phyloP scores from a whole-genome alignment of 2,888 invertebrate species.

The Microplitis manilae region DNA sequence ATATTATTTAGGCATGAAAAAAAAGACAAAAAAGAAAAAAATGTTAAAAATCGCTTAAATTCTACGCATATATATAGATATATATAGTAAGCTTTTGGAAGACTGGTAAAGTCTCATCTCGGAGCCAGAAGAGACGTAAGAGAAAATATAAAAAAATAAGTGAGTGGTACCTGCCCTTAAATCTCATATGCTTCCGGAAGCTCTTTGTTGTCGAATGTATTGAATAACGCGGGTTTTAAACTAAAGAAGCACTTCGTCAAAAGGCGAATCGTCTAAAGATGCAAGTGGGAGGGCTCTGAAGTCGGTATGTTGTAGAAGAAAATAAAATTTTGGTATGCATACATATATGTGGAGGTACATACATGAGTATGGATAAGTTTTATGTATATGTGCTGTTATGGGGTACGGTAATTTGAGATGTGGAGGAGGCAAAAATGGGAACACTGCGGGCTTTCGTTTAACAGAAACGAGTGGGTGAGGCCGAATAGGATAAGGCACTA shows the following conservation, averaged over 20 bases:
- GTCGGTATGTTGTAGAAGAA: constrained; percentile 6
- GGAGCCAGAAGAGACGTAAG: not conserved
- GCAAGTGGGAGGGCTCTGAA: constrained; percentile 44
- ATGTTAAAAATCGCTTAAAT: constrained; percentile 40
- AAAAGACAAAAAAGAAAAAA: constrained; percentile 20
- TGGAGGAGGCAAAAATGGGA: constrained; percentile 57
- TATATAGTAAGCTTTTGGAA: not conserved
- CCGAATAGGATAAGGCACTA: constrained; percentile 59
- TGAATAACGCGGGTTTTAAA: constrained; percentile 52
- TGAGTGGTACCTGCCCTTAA: constrained; percentile 35
- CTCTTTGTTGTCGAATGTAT: constrained; percentile 48
- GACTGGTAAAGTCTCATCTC: constrained; percentile 27
- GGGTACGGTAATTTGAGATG: constrained; percentile 57
- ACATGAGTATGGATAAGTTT: too few species aligned
- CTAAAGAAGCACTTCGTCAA: constrained; percentile 68
- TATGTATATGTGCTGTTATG: not conserved
- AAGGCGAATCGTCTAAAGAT: constrained; percentile 62
- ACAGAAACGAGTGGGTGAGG: constrained; percentile 56
- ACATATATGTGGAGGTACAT: not conserved
- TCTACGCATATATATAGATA: constrained; percentile 25
- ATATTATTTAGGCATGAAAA: not conserved
- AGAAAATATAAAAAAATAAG: not conserved
- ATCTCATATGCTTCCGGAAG: constrained; percentile 53
- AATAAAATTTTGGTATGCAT: constrained; percentile 13
- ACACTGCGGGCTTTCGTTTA: constrained; percentile 46